phyloP scores from a whole-genome alignment of 2,113 vertebrate species.

The Pseudorectes ferrugineus region DNA sequence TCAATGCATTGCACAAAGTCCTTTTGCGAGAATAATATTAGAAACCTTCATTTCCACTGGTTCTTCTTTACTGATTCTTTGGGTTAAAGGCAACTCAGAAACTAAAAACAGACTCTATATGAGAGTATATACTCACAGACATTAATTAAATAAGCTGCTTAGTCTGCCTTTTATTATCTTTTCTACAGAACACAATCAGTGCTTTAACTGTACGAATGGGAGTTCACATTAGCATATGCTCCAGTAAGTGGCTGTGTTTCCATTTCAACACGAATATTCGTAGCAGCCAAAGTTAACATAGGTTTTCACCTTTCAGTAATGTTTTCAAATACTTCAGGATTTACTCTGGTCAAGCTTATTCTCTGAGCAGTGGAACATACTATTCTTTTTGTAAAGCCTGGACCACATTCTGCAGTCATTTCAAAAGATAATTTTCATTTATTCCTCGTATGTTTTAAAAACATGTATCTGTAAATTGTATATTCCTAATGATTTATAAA shows the following conservation, averaged over 20 bases:
- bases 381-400: neutral
- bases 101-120: neutral
- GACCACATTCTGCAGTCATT: neutral
- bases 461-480: neutral
- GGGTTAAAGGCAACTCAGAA: neutral
- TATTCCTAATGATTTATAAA: neutral
- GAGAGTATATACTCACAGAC: neutral
- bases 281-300: neutral
- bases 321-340: neutral
- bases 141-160: neutral
- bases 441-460: neutral
- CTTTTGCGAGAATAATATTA: rapidly evolving
- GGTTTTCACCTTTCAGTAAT: neutral
- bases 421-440: neutral
- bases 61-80: neutral
- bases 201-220: neutral
- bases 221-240: neutral
- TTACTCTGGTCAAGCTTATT: neutral
- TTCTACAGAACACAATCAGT: neutral
- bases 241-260: neutral
- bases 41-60: neutral
- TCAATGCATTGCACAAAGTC: too few relatives aligned
- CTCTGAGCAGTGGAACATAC: neutral
- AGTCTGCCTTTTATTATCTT: neutral
- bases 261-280: neutral